phyloP scores from a whole-genome alignment of 2,888 invertebrate species.

The Heteromurus nitidus region DNA sequence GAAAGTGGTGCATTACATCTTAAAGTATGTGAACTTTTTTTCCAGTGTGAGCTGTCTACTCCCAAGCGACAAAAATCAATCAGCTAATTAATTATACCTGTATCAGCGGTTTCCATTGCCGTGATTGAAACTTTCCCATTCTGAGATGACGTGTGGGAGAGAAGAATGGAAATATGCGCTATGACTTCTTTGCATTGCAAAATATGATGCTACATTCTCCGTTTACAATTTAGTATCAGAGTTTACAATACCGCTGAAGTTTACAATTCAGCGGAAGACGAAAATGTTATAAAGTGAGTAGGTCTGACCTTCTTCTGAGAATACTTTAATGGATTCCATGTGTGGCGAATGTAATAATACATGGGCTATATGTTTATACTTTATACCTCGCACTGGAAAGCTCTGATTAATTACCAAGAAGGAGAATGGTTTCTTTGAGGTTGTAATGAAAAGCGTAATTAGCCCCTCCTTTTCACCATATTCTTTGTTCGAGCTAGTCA shows the following conservation, averaged over 20 bases:
- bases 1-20: no score
- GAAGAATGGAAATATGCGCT: background rate
- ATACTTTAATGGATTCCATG: background rate
- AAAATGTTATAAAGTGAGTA: background rate
- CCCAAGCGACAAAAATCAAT: conserved; percentile 50
- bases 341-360: background rate
- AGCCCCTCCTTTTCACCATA: no score
- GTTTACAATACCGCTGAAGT: no score
- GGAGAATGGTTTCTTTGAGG: background rate
- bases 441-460: background rate
- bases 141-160: background rate
- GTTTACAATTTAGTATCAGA: no score
- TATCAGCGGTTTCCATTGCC: background rate
- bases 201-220: no score
- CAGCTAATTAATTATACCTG: conserved; percentile 49
- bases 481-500: background rate
- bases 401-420: background rate
- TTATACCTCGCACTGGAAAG: no score
- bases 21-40: conserved; percentile 2
- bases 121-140: background rate
- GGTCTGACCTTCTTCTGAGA: background rate
- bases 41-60: background rate
- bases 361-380: no score
- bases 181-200: background rate
- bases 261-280: no score